Base-by-base conservation (phyloP, 2,797 vertebrate genomes). In the Adelosebastes latens region DNA sequence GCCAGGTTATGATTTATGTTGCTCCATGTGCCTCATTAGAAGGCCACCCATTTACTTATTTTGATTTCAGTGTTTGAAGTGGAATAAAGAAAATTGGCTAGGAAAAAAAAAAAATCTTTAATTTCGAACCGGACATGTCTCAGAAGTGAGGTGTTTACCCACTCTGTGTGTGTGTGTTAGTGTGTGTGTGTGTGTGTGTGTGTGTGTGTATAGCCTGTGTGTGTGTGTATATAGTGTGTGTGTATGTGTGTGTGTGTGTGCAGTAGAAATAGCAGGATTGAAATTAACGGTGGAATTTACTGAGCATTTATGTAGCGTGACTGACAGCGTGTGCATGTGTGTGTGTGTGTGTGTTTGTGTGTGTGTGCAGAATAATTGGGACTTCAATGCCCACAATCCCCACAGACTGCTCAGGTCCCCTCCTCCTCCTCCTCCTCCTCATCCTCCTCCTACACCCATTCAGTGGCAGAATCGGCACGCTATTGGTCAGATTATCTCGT, bases 311-410 rank as follows among this genome's bases (percentile, higher is more conserved):
- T 94, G 91, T 93, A 88, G 90, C 92, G 92, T 96, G 95, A 96
- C 92, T 94, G 95, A 94, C 95, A 92, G 91, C 69, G 77, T 71
- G 66, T 46, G 78, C 24, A 36, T 29, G 81, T 36, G 83, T 24
- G 42, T 27, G 25, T 7, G 77, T 29, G 39, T 31, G 82, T 36
- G 85, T 24, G 42, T 36, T 67, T 34, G 82, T 24, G 83, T 46
- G 79, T 55, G 87, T 63, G 72, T 60, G 79, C 88, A 88, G 89
- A 96, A 96, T 95, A 94, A 95, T 95, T 95, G 94, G 94, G 95
- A 96, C 96, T 96, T 95, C 95, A 96, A 95, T 96, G 93, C 95
- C 96, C 95, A 96, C 94, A 95, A 95, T 96, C 95, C 95, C 96
- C 89, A 91, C 88, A 92, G 94, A 95, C 94, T 82, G 86, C 81